These are phyloP conservation scores for Clistopyga incitator DNA, from an alignment of 2,888 invertebrate genomes.

Conservation along the genomic window DNA sequence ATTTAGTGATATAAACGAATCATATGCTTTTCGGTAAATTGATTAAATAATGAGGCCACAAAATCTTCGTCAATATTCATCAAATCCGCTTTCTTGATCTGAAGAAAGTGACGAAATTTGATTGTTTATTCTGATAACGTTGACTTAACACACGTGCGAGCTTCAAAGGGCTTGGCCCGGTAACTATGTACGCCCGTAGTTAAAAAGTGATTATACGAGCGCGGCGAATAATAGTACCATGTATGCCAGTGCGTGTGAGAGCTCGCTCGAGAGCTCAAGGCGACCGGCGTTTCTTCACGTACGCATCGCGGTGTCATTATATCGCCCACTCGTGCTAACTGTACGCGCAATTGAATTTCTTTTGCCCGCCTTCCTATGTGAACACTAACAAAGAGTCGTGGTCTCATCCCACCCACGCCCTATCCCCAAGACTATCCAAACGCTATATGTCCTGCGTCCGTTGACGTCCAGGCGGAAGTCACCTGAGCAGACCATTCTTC, in stretches of 20 bases:
- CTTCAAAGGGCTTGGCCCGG: slow-evolving; percentile 54
- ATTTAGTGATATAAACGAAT: background rate
- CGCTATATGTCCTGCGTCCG: slow-evolving; percentile 16
- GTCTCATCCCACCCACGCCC: slow-evolving; percentile 67
- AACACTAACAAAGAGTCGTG: slow-evolving; percentile 68
- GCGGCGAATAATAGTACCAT: slow-evolving; percentile 26
- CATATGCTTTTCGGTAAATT: background rate
- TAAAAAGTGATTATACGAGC: slow-evolving; percentile 56
- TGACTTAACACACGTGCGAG: slow-evolving; percentile 23
- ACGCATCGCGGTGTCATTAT: slow-evolving; percentile 76
- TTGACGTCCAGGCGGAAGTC: slow-evolving; percentile 33
- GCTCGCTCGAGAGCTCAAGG: slow-evolving; percentile 49
- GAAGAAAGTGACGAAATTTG: slow-evolving; percentile 10
- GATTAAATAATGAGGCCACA: background rate
- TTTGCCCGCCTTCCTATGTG: slow-evolving; percentile 65
- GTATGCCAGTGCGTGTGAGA: slow-evolving; percentile 17
- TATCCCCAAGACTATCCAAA: background rate
- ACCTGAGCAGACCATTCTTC: background rate
- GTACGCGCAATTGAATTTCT: slow-evolving; percentile 78
- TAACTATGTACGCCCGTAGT: slow-evolving; percentile 48
- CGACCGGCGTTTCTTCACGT: slow-evolving; percentile 70
- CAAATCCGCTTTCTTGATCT: background rate
- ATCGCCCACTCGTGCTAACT: slow-evolving; percentile 80
- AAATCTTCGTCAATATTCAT: background rate
- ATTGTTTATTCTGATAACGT: background rate